Evolutionary conservation across 2,113 vertebrate species (phyloP), one percentile per base, ranked within the genome.

Genomic region (Ptilorrhoa leucosticta): DNA sequence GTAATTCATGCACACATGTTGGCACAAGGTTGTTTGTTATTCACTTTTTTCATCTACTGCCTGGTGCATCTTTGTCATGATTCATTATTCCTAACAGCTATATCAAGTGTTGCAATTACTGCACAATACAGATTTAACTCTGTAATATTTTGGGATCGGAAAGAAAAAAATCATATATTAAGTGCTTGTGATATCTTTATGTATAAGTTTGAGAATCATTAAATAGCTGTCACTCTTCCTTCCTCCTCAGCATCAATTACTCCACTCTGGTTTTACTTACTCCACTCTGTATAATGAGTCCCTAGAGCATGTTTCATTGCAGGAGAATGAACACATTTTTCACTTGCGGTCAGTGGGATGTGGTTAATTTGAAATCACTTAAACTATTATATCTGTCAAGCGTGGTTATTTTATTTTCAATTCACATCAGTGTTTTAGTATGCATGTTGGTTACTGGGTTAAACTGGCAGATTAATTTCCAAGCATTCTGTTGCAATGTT

Each of bases 341-440:
- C 97, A 98, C 98, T 98, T 98, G 92, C 69, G 97, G 98, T 98
- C 97, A 98, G 97, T 98, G 98, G 97, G 97, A 98, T 98, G 98
- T 98, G 98, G 98, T 98, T 98, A 98, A 98, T 99, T 98, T 98
- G 97, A 99, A 99, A 98, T 98, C 97, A 98, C 98, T 99, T 98
- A 98, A 98, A 98, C 98, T 98, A 98, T 98, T 98, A 98, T 98
- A 98, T 98, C 98, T 98, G 98, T 98, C 97, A 98, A 98, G 97
- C 96, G 85, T 96, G 97, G 97, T 98, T 98, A 98, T 98, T 98
- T 98, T 98, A 98, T 98, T 98, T 98, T 98, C 98, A 98, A 98
- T 98, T 98, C 97, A 98, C 97, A 97, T 98, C 96, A 97, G 96
- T 97, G 97, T 97, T 98, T 98, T 97, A 97, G 96, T 96, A 98